Base-by-base conservation (phyloP, 1,140 invertebrate genomes). In the Trachelipus rathkii region DNA sequence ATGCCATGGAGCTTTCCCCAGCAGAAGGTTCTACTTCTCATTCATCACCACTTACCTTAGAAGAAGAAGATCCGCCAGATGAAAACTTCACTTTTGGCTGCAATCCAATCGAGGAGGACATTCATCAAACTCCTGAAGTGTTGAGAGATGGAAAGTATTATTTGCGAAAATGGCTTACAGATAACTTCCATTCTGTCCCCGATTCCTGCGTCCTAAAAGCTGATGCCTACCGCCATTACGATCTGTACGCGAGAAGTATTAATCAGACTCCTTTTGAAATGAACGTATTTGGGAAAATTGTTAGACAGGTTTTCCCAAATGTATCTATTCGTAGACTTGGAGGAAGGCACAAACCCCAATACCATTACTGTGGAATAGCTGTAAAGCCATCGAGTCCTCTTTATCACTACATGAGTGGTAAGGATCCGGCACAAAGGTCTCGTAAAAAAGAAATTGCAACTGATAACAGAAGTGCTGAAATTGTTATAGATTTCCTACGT, bases 241-340 rank as follows among this genome's bases (percentile, higher is more conserved):
- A 81, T 43, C 10, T 23, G 33, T 81, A 81, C 73, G 75, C 75
- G 6, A 77, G 71, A 24, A 67, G 74, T 60, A 78, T 81, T 45
- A 78, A 75, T 10, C 80, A 81, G 73, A 77, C 80, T 13, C 77
- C 80, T 13, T 81, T 81, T 23, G 80, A 81, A 33, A 81, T 81
- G 80, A 81, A 81, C 66, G 80, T 81, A 0, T 81, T 81, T 50
- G 80, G 80, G 7, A 81, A 81, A 71, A 81, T 81, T 15, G 80
- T 81, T 9, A 71, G 80, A 1, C 80, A 81, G 68, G 80, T 81
- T 21, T 81, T 81, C 68, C 80, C 80, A 0, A 81, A 81, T 23
- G 80, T 81, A 33, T 75, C 72, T 11, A 81, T 81, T 44, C 68
- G 80, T 21, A 45, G 80, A 7, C 71, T 81, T 15, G 80, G 80